Conservation (phyloP, 2,113 vertebrate species). For the Rhinoderma darwinii region DNA sequence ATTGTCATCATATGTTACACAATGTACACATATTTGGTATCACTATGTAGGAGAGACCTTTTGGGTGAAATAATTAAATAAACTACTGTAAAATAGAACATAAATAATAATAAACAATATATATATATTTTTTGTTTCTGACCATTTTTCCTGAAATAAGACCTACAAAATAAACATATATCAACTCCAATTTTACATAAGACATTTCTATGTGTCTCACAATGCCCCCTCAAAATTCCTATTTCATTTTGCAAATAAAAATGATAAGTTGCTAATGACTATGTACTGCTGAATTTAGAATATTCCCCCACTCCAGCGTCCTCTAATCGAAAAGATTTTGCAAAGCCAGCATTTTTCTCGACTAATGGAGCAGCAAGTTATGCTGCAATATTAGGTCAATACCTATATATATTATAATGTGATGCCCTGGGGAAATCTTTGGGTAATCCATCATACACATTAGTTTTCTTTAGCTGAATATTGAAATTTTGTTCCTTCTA, state of each 20-base stretch:
- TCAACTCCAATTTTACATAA: too few relatives aligned
- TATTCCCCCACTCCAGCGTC: not conserved
- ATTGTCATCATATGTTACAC: too few relatives aligned
- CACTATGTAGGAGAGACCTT: too few relatives aligned
- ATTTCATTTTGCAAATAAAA: not conserved
- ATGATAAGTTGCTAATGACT: not conserved
- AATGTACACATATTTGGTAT: too few relatives aligned
- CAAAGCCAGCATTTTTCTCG: not conserved
- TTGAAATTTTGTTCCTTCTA: not conserved
- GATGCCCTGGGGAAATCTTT: not conserved
- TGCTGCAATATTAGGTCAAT: not conserved
- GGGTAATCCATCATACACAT: not conserved
- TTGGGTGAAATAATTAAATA: too few relatives aligned
- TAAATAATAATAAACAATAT: too few relatives aligned
- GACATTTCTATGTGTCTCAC: too few relatives aligned
- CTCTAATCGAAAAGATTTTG: not conserved
- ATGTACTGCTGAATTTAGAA: not conserved
- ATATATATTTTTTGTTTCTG: too few relatives aligned
- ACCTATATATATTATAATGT: not conserved
- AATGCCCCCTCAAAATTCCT: not conserved
- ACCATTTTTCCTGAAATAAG: too few relatives aligned
- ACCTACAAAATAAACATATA: too few relatives aligned
- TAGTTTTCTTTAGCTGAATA: not conserved
- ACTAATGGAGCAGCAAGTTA: not conserved
- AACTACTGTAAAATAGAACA: too few relatives aligned